Conservation (phyloP, 2,797 vertebrate genomes). For the Macropus fuliginosus region DNA sequence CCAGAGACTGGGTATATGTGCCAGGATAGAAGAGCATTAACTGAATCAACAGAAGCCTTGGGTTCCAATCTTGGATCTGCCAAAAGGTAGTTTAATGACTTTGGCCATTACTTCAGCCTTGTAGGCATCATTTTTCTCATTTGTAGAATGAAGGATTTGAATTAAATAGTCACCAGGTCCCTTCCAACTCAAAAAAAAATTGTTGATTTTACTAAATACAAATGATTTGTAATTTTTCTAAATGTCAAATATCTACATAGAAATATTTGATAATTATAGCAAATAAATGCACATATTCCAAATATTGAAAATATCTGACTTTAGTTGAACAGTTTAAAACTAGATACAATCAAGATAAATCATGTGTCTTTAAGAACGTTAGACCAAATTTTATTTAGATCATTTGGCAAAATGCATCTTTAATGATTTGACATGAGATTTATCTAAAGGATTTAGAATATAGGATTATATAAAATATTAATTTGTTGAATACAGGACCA, state of each 20-base stretch:
- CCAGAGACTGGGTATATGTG: neutral
- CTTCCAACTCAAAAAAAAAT: neutral
- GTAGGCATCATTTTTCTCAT: neutral
- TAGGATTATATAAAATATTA: constrained; percentile 81
- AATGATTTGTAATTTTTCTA: constrained; percentile 11
- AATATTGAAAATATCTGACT: constrained; percentile 5
- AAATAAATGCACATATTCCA: constrained; percentile 20
- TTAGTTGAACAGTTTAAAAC: constrained; percentile 34
- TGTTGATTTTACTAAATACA: neutral
- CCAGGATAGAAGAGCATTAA: neutral
- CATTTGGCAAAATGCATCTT: constrained; percentile 69
- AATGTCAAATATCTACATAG: constrained; percentile 38
- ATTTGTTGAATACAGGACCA: constrained; percentile 83
- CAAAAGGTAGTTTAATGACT: neutral
- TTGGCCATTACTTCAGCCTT: neutral
- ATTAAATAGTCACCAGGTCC: neutral
- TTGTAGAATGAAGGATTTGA: neutral
- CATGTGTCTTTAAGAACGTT: constrained; percentile 58
- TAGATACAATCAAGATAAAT: constrained; percentile 32
- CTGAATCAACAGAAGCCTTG: neutral
- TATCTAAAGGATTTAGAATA: constrained; percentile 80
- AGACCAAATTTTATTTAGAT: constrained; percentile 65
- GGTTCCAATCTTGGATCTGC: neutral
- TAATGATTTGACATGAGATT: constrained; percentile 80
- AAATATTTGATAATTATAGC: constrained; percentile 24